Conservation (phyloP, 2,113 vertebrate species). For the Zootoca vivipara region DNA sequence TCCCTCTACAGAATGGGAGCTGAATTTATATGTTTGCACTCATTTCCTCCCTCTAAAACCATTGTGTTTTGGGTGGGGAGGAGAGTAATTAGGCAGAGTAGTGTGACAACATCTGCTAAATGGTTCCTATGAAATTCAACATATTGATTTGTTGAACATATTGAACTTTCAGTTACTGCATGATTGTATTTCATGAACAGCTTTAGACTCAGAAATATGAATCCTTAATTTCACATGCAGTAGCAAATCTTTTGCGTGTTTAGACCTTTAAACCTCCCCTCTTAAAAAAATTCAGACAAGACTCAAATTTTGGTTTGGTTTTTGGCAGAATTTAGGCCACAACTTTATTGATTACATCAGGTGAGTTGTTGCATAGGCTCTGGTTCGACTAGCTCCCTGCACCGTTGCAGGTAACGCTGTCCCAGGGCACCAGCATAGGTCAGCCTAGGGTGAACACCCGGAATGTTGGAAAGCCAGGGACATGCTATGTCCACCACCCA, state of each 20-base stretch:
- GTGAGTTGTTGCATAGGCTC: too few species aligned
- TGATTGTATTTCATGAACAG: background rate
- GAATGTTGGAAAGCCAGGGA: too few species aligned
- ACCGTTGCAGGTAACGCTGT: too few species aligned
- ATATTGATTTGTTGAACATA: background rate
- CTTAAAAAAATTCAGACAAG: too few species aligned
- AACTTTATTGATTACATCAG: too few species aligned
- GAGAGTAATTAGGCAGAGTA: background rate
- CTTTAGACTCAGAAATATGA: background rate
- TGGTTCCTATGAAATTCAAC: background rate
- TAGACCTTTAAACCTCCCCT: too few species aligned
- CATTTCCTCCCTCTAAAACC: background rate
- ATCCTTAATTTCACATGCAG: background rate
- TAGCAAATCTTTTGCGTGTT: constrained; percentile 25
- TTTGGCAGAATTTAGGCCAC: too few species aligned
- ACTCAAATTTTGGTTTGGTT: too few species aligned
- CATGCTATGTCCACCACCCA: too few species aligned
- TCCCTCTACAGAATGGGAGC: background rate
- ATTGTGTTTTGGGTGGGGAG: background rate
- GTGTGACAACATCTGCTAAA: background rate
- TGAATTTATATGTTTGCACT: background rate
- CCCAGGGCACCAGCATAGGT: too few species aligned
- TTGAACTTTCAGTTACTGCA: background rate
- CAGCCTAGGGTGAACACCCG: too few species aligned
- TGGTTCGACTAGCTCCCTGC: too few species aligned